These are phyloP conservation scores for Peromyscus nudipes DNA, from an alignment of 2,797 vertebrate genomes.

Conservation along the genomic window DNA sequence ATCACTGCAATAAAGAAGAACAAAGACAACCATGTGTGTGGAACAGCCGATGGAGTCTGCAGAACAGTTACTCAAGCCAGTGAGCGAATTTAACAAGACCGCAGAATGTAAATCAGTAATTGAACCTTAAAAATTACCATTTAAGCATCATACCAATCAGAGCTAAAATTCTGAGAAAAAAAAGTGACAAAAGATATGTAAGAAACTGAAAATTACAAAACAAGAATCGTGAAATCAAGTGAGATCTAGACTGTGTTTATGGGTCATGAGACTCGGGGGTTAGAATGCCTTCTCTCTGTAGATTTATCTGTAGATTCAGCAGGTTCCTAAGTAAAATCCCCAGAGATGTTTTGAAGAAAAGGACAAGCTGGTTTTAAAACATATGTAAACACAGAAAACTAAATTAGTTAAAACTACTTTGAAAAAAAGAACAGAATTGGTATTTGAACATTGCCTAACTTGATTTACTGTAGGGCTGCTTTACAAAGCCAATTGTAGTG, in stretches of 20 bases:
- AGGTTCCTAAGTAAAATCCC: slow-evolving; percentile 37
- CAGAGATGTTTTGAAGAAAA: slow-evolving; percentile 50
- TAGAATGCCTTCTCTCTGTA: background rate
- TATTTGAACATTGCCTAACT: background rate
- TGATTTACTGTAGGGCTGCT: slow-evolving; percentile 3
- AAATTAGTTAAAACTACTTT: slow-evolving; percentile 57
- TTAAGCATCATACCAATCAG: background rate
- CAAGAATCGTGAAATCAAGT: background rate
- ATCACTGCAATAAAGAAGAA: background rate
- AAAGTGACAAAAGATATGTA: background rate
- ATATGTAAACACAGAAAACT: background rate
- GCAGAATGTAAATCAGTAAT: background rate
- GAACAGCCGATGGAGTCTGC: slow-evolving; percentile 34
- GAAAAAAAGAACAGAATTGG: slow-evolving; percentile 25
- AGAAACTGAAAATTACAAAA: slow-evolving; percentile 49
- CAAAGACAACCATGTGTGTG: background rate
- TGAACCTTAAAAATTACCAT: background rate
- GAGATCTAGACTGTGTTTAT: background rate
- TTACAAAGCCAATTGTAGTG: background rate
- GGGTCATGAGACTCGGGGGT: background rate
- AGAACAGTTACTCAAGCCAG: slow-evolving; percentile 1
- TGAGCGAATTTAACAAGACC: slow-evolving; percentile 12
- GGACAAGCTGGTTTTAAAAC: slow-evolving; percentile 32
- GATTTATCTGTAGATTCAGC: slow-evolving; percentile 14
- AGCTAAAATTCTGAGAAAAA: background rate